Evolutionary conservation across 2,113 vertebrate genomes (phyloP).

Genomic region (Rhineura floridana): DNA sequence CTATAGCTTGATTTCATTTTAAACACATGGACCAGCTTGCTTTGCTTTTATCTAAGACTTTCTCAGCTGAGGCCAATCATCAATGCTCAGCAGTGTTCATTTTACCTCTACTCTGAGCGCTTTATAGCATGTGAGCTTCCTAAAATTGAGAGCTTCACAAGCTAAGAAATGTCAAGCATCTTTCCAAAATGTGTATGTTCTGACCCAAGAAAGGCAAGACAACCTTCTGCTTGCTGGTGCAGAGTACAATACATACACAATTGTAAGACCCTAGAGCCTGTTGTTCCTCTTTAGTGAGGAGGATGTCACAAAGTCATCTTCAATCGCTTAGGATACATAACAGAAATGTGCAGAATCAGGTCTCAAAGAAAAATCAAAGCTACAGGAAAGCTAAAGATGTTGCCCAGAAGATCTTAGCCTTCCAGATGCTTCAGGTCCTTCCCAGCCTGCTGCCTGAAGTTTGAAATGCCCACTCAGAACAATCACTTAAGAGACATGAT

Average conservation of each 20-base stretch:
- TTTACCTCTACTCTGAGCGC: not conserved
- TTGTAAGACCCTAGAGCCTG: not conserved
- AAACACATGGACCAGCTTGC: slow-evolving; percentile 2
- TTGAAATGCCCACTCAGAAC: not conserved
- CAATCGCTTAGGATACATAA: not conserved
- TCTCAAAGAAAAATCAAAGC: not conserved
- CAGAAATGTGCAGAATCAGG: not conserved
- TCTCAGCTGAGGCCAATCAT: not conserved
- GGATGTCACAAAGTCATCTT: slow-evolving; percentile 20
- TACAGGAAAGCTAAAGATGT: slow-evolving; percentile 23
- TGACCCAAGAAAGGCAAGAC: not conserved
- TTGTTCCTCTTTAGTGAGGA: not conserved
- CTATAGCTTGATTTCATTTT: not conserved
- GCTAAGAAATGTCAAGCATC: slow-evolving; percentile 3
- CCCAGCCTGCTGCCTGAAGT: not conserved
- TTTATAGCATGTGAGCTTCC: slow-evolving; percentile 9
- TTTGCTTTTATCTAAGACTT: slow-evolving; percentile 3
- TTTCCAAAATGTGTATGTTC: not conserved
- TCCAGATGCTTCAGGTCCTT: not conserved
- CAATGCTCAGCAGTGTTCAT: slow-evolving; percentile 14
- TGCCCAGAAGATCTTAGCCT: not conserved
- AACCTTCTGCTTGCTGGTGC: slow-evolving; percentile 17
- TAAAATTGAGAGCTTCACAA: not conserved
- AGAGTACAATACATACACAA: not conserved
- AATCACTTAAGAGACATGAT: not conserved